Base-by-base conservation (phyloP, 2,888 invertebrate genomes). In the Amiota mariae region DNA sequence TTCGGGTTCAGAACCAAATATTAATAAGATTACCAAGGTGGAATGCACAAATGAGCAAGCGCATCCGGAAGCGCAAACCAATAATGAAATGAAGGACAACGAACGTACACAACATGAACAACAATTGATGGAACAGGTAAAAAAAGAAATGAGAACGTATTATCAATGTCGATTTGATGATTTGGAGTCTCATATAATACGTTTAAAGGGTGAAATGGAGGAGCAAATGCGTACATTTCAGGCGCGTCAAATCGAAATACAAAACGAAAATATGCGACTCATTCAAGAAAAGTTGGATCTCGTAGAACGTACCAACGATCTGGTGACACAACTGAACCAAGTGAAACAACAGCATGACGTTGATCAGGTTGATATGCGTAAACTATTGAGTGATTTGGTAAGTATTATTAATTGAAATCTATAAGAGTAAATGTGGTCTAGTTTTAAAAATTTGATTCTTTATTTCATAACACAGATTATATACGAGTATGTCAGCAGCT, bases 341-440 rank as follows among this genome's bases (percentile, higher is more conserved):
- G 54, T 82, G 11, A 70, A 71, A 1, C 63, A 61, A 4, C 74
- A 76, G 46, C 59, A 76, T 18, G 63, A 56, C 0, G 0, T 72
- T 13, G 72, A 57, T 20, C 72, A 93, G 0, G 92, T 92, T 79
- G 93, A 94, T 78, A 92, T 94, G 0, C 93, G 0, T 92, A 91
- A 71, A 89, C 2, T 95, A 6, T 90, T 95, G 70, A 92, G 92
- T 74, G 94, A 95, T 87, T 86, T 95, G 86, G 92, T 93, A 87
- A 90, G 85, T 72, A 20, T 10, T 18, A 20, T 56, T 15, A 57
- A 18, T 18, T 18, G 8, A 18, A 18, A 10, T 59, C n/a, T 6
- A 36, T 36, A 36, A 36, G 36, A 36, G 36, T 6, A 36, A 36
- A 36, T 6, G 36, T 36, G 36, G 36, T 36, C 36, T 36, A 36